Evolutionary conservation across 2,113 vertebrate genomes (phyloP).

Genomic region (Danionella cerebrum): DNA sequence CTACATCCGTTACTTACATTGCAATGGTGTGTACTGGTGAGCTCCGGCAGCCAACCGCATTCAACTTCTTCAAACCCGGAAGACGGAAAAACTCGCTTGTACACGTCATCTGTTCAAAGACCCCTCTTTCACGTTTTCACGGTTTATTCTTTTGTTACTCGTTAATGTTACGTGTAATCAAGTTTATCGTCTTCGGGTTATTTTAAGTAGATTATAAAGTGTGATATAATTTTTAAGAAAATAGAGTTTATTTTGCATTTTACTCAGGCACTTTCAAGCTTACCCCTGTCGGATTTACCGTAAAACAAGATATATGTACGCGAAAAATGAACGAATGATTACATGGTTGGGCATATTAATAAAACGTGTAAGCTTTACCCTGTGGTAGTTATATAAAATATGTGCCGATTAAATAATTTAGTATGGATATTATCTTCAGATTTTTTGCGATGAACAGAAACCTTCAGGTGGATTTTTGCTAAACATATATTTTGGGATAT

Average conservation of each 20-base stretch:
- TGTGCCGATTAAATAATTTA: too few relatives aligned
- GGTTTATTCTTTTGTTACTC: neutral
- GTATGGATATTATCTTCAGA: too few relatives aligned
- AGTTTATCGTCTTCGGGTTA: neutral
- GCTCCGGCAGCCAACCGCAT: neutral
- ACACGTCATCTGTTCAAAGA: constrained; percentile 60
- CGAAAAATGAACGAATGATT: too few relatives aligned
- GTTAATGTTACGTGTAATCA: neutral
- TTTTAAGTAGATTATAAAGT: neutral
- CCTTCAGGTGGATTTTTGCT: too few relatives aligned
- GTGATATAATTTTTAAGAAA: neutral
- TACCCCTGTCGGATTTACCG: constrained; percentile 3
- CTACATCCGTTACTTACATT: constrained; percentile 52
- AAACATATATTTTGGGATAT: too few relatives aligned
- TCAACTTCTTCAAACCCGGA: constrained; percentile 56
- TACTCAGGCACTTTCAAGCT: constrained; percentile 16
- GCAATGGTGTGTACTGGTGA: constrained; percentile 24
- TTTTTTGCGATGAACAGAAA: too few relatives aligned
- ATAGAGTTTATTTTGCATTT: neutral
- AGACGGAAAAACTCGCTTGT: constrained; percentile 54
- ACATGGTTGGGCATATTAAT: too few relatives aligned
- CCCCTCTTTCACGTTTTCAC: neutral
- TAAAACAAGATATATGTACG: constrained; percentile 2
- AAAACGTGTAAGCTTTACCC: too few relatives aligned
- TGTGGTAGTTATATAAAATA: too few relatives aligned